Evolutionary conservation across 2,797 vertebrate genomes (phyloP).

Genomic region (Pagetopsis macropterus): DNA sequence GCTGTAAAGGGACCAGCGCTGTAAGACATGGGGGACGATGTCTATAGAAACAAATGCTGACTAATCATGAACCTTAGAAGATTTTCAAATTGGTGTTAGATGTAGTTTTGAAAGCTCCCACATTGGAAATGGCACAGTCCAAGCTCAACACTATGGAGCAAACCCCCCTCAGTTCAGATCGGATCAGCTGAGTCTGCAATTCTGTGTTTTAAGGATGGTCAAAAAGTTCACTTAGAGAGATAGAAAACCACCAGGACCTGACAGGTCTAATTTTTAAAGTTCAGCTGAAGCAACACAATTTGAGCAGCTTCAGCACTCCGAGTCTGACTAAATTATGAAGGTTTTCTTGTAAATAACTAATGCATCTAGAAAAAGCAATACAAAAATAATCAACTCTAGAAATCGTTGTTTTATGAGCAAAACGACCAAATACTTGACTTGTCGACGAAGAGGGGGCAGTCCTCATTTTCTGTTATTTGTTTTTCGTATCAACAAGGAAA

Average conservation of each 20-base stretch:
- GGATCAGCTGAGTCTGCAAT: background rate
- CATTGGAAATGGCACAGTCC: background rate
- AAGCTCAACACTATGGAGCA: background rate
- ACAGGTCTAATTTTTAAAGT: background rate
- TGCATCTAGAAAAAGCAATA: background rate
- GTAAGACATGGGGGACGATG: background rate
- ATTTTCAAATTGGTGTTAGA: background rate
- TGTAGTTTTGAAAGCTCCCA: background rate
- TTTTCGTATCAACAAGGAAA: background rate
- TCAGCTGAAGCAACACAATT: slow-evolving; percentile 2
- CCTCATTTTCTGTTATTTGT: background rate
- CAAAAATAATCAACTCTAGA: background rate
- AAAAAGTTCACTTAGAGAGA: background rate
- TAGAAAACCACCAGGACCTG: background rate
- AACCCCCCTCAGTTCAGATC: background rate
- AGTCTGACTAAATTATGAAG: background rate
- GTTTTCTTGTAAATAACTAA: background rate
- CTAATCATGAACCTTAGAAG: background rate
- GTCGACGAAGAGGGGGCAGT: background rate
- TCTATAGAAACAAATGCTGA: background rate
- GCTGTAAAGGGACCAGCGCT: background rate
- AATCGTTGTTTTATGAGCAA: background rate
- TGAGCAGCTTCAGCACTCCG: background rate
- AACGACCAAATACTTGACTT: background rate
- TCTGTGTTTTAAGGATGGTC: background rate